A percentile compares a stretch with the other conserved stretches of the same genome.
phyloP scores from a whole-genome alignment of 2,888 invertebrate genomes.

The Craniophora ligustri region DNA sequence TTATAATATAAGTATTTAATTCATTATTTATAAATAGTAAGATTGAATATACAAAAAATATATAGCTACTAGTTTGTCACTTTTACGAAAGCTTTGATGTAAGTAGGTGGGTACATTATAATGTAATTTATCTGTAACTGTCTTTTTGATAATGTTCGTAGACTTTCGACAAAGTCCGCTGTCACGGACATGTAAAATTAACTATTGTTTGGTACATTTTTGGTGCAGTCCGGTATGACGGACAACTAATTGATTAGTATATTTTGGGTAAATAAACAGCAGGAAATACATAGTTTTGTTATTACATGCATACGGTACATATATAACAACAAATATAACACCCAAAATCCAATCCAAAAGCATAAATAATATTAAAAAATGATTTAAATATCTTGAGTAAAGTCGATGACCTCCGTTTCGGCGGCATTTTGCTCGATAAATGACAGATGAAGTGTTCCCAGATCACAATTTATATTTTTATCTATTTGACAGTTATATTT shows the following conservation, averaged over 20 bases:
- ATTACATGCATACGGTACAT: not conserved
- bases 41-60: not conserved
- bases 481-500: not conserved
- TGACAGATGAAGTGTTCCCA: not conserved
- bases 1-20: not conserved
- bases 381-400: not conserved
- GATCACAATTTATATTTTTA: not conserved
- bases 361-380: not conserved
- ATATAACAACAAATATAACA: not conserved
- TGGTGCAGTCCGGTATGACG: not conserved
- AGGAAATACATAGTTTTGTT: not conserved
- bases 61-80: not conserved
- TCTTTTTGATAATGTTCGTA: not conserved
- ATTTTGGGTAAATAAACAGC: not conserved
- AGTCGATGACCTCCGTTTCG: not conserved
- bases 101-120: not conserved
- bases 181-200: not conserved
- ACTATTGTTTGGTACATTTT: not conserved
- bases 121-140: not conserved
- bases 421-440: not conserved
- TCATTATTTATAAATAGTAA: not conserved
- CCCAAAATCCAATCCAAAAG: not conserved
- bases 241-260: not conserved
- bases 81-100: not conserved
- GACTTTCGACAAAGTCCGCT: not conserved